Base-by-base conservation (phyloP, 2,113 vertebrate genomes). In the Cottus gobio region DNA sequence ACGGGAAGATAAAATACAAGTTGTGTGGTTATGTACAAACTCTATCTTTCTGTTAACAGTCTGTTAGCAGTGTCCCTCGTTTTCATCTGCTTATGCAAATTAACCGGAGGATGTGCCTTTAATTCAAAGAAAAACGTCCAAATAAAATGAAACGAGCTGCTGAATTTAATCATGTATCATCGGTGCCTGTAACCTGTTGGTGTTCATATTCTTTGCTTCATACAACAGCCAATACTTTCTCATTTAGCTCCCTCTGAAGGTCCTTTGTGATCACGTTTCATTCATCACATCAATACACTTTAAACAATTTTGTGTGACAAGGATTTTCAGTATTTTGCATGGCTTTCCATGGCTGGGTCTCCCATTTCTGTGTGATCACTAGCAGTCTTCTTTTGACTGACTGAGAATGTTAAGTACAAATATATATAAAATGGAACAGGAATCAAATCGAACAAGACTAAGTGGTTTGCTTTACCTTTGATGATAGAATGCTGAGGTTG, bases 191-290 rank as follows among this genome's bases (percentile, higher is more conserved):
- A 85, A 87, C 85, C 83, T 90, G 86, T 89, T 90, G 80, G 11
- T 12, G 68, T 85, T 76, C 44, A 48, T 89, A 68, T 81, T 87
- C 75, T 83, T 62, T 50, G 37, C 26, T 3, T 80, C 50, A 71
- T n/a, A 65, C 46, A 10, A 0, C 15, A 28, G 57, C 30, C 0
- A 18, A 84, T 52, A 34, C 0, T 12, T 69, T 89, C 48, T 90
- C 75, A 74, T 93, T 77, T 91, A 85, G 79, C 82, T 86, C 91
- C 90, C 88, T 74, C 93, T 92, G 44, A 79, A 92, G 91, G 87
- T 58, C 54, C 42, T 60, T 73, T 82, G 56, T 84, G 71, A 89
- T 84, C 75, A 62, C 57, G 75, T 61, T 73, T 52, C 63, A 34
- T 48, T 81, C 9, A 42, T 36, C 48, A 69, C 12, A 48, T 63